Evolutionary conservation across 2,797 vertebrate species (phyloP).

Genomic region (Halcyon chelicuti): DNA sequence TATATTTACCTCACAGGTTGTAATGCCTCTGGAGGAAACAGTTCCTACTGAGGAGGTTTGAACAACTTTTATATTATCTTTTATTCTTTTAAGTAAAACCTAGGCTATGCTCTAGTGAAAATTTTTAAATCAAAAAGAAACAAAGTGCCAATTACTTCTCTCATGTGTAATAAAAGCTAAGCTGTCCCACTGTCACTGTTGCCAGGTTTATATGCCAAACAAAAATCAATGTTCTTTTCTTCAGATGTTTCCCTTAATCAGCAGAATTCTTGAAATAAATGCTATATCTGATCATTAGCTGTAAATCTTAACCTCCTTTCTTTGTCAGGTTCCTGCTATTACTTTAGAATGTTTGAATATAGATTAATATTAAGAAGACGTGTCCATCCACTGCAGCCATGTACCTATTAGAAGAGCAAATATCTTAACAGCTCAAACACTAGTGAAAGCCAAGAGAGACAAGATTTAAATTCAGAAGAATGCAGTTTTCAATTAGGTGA

Average conservation of each 20-base stretch:
- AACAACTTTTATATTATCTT: neutral
- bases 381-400: neutral
- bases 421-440: neutral
- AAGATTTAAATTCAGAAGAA: neutral
- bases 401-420: slow-evolving; percentile 6
- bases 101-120: neutral
- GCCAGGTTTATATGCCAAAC: neutral
- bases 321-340: neutral
- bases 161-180: neutral
- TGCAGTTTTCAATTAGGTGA: neutral
- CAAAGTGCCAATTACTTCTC: neutral
- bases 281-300: neutral
- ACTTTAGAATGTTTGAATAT: slow-evolving; percentile 19
- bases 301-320: slow-evolving; percentile 18
- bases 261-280: slow-evolving; percentile 10
- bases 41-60: neutral
- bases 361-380: neutral
- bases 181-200: neutral
- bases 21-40: neutral
- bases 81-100: neutral
- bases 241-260: neutral
- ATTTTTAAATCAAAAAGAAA: neutral
- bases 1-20: neutral
- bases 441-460: neutral
- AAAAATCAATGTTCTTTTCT: neutral